Percentiles rank a stretch among this genome's conserved stretches.
Conservation (phyloP, 2,797 vertebrate genomes). For the Crypturellus tataupa region DNA sequence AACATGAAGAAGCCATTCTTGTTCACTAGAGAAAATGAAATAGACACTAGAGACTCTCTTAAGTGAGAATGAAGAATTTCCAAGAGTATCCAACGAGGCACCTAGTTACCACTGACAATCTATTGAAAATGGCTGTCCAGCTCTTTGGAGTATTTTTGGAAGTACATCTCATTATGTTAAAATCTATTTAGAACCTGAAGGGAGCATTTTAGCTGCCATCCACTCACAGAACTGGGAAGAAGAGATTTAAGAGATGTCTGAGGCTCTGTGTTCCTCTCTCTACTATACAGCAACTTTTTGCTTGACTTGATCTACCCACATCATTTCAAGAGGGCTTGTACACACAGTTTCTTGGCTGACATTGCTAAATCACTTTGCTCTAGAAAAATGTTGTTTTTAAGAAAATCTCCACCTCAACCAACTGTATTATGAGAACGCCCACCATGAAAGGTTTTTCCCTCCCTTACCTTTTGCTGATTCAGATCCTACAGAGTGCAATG, state of each 20-base stretch:
- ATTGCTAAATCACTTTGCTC: neutral
- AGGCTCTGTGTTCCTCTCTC: accelerated
- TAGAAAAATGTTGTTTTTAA: neutral
- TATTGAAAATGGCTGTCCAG: neutral
- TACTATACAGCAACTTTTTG: neutral
- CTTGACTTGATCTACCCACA: neutral
- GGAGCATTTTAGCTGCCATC: neutral
- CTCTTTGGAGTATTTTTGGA: constrained; percentile 24
- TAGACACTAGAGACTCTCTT: neutral
- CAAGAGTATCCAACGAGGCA: neutral
- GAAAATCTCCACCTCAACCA: neutral
- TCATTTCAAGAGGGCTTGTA: neutral
- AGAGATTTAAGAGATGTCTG: neutral
- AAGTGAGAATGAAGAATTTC: constrained; percentile 10
- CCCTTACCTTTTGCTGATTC: neutral
- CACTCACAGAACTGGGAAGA: neutral
- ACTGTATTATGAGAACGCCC: neutral
- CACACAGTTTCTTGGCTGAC: neutral
- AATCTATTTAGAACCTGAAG: constrained; percentile 5
- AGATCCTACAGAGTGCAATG: neutral
- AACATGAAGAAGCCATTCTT: neutral
- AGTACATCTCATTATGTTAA: constrained; percentile 29
- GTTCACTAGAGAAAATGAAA: constrained; percentile 22
- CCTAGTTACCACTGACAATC: neutral
- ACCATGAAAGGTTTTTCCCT: neutral